Base-by-base conservation (phyloP, 2,888 invertebrate genomes). In the Taenaris catops region DNA sequence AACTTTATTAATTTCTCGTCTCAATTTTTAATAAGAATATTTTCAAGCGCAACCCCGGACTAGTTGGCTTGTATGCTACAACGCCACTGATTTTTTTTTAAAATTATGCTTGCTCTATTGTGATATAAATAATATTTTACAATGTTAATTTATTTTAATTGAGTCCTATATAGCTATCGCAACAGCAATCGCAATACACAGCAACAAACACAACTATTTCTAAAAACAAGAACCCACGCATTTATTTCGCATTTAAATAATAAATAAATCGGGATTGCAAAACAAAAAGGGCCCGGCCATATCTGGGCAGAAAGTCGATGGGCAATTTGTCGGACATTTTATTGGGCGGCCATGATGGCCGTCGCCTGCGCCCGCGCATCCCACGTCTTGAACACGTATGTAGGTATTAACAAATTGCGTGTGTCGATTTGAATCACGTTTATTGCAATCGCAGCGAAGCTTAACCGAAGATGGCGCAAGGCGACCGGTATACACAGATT, bases 261-360 rank as follows among this genome's bases (percentile, higher is more conserved):
- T 47, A 48, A 48, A 48, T 45, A 49, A 45, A 42, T 49, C 38
- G n/a, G 50, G 24, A 44, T 41, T 38, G 34, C 38, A 34, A 45
- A 48, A 45, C 41, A 44, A 44, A 42, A 41, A 38, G 41, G 36
- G 26, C 25, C 31, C 36, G 34, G 48, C 43, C 44, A 46, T 49
- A 48, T 46, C 44, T 40, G 40, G 40, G 24, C 21, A 27, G 33
- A 5, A 17, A 10, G 32, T 18, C 40, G 40, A 46, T 45, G 47
- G 51, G 38, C 49, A 49, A 54, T 60, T 48, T 53, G 48, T 57
- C 53, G 44, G 44, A 44, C 48, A 44, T 46, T 60, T 62, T 60
- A 62, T 55, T 48, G 46, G 37, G 36, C 25, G 35, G 36, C 34
- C 32, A 25, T 32, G 47, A 27, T 41, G 46, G 48, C 45, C 42